These are phyloP conservation scores for Choloepus didactylus DNA, from an alignment of 2,797 vertebrate genomes.

Conservation along the genomic window DNA sequence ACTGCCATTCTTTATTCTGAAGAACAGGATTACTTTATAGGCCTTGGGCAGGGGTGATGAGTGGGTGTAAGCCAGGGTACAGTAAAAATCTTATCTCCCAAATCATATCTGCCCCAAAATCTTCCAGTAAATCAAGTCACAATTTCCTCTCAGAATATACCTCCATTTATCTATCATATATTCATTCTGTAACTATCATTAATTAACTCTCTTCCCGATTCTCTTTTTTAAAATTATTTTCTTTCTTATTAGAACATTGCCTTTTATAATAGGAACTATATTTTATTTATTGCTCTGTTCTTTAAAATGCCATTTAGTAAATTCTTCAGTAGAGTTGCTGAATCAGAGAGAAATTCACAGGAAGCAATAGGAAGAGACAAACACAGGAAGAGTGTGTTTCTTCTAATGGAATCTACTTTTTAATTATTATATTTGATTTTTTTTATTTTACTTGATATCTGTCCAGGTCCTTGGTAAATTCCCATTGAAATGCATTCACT, in stretches of 20 bases:
- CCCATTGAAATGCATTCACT: not conserved
- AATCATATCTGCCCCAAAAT: not conserved
- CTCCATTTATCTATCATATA: not conserved
- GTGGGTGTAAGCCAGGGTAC: not conserved
- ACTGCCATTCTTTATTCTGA: not conserved
- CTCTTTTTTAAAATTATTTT: not conserved
- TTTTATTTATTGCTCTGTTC: not conserved
- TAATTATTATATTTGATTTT: not conserved
- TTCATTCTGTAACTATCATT: not conserved
- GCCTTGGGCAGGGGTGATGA: not conserved
- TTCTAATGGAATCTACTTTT: not conserved
- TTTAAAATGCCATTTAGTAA: not conserved
- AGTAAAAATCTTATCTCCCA: not conserved
- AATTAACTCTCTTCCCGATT: constrained; percentile 3
- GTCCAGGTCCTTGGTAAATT: not conserved
- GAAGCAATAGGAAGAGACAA: not conserved
- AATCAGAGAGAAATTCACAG: constrained; percentile 14
- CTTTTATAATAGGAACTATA: not conserved
- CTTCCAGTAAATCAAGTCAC: not conserved
- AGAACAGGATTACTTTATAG: not conserved
- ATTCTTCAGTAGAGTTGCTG: not conserved
- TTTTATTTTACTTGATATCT: not conserved
- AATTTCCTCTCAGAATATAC: not conserved
- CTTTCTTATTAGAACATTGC: not conserved
- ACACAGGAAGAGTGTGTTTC: not conserved